Conservation (phyloP, 2,797 vertebrate species). For the Zenarchopterus dispar region DNA sequence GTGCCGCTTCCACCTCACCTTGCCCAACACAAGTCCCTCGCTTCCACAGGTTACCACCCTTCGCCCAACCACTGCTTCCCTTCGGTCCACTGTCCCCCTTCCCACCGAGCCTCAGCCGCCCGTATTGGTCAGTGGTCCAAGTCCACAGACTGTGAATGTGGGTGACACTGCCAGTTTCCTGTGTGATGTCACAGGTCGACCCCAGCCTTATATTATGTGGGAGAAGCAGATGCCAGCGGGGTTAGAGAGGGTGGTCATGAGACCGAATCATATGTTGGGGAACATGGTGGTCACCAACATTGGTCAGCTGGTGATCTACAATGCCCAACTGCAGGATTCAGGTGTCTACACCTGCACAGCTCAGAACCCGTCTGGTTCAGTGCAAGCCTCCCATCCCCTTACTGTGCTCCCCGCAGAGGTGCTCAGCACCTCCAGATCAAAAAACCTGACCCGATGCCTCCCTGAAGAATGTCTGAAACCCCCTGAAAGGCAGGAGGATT, state of each 20-base stretch:
- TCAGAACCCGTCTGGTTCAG: slow-evolving; percentile 85
- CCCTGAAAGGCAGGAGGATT: slow-evolving; percentile 84
- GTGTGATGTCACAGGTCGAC: slow-evolving; percentile 88
- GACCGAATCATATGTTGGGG: slow-evolving; percentile 90
- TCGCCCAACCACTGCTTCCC: slow-evolving; percentile 86
- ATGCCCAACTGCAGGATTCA: slow-evolving; percentile 88
- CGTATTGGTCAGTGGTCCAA: slow-evolving; percentile 81
- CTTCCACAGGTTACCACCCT: slow-evolving; percentile 86
- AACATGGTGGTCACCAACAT: slow-evolving; percentile 97
- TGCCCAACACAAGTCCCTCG: slow-evolving; percentile 91
- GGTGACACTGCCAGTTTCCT: slow-evolving; percentile 95
- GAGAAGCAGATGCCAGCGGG: slow-evolving; percentile 88
- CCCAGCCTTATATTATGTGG: slow-evolving; percentile 92
- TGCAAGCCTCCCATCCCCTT: slow-evolving; percentile 86
- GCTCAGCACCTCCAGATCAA: slow-evolving; percentile 63
- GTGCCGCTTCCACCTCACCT: slow-evolving; percentile 89
- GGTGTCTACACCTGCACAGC: slow-evolving; percentile 94
- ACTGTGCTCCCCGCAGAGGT: slow-evolving; percentile 83
- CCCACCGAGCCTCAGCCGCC: slow-evolving; percentile 80
- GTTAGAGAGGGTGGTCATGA: slow-evolving; percentile 86
- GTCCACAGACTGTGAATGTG: slow-evolving; percentile 84
- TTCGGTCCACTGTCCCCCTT: slow-evolving; percentile 81
- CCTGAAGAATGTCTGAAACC: slow-evolving; percentile 87
- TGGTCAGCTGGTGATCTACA: slow-evolving; percentile 95
- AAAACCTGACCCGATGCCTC: slow-evolving; percentile 83